A percentile compares a stretch with the other conserved stretches of the same genome.
Conservation (phyloP, 30 jellyfish, hydroid and myxozoan species). For the Pelagia noctiluca region DNA sequence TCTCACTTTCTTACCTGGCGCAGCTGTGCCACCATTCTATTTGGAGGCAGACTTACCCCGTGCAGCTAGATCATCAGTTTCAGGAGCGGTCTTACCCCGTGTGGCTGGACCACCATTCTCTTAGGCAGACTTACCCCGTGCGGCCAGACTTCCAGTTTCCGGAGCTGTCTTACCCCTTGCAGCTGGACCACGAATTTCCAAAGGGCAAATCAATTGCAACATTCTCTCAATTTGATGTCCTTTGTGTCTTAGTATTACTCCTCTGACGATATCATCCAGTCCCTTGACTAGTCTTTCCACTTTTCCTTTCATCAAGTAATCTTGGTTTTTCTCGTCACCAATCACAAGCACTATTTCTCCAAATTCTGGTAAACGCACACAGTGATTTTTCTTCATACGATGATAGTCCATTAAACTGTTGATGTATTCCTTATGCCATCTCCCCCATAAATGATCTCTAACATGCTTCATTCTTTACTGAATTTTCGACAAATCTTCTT, state of each 20-base stretch:
- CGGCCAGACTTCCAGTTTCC: no score
- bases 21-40: no score
- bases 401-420: slow-evolving; percentile 50
- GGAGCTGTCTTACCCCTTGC: slow-evolving; percentile 43
- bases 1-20: no score
- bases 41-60: no score
- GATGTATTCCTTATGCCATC: slow-evolving; percentile 48
- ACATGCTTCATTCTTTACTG: slow-evolving; percentile 37
- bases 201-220: slow-evolving; percentile 40
- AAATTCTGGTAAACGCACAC: slow-evolving; percentile 42
- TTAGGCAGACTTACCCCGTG: no score
- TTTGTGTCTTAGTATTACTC: slow-evolving; percentile 49
- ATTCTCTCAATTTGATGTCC: slow-evolving; percentile 60
- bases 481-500: slow-evolving; percentile 24
- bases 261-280: slow-evolving; percentile 35
- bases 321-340: slow-evolving; percentile 51
- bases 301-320: slow-evolving; percentile 62
- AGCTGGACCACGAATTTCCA: slow-evolving; percentile 60
- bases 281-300: slow-evolving; percentile 53
- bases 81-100: no score
- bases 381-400: slow-evolving; percentile 36
- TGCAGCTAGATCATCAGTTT: no score
- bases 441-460: slow-evolving; percentile 46
- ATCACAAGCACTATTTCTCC: slow-evolving; percentile 52
- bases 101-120: no score